phyloP scores from a whole-genome alignment of 2,113 vertebrate species.

The Burhinus bistriatus region DNA sequence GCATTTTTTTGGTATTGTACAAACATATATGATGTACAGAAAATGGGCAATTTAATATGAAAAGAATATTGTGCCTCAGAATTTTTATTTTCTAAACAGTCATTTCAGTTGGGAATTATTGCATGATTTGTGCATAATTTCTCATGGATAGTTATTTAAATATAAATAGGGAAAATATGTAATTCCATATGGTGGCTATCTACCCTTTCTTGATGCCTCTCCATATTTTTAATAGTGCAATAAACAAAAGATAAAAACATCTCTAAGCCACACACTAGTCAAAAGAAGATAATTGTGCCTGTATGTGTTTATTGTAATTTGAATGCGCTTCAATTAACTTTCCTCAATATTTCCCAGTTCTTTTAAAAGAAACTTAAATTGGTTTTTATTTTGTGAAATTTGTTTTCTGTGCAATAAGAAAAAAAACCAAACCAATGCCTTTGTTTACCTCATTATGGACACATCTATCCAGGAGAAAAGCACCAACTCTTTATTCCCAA shows the following conservation, averaged over 20 bases:
- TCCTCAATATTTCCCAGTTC: constrained; percentile 76
- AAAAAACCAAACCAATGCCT: not conserved
- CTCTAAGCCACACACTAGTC: constrained; percentile 72
- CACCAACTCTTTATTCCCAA: constrained; percentile 34
- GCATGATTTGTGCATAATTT: constrained; percentile 79
- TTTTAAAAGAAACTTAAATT: constrained; percentile 79
- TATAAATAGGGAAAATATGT: constrained; percentile 80
- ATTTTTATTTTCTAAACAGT: constrained; percentile 76
- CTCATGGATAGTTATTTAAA: constrained; percentile 80
- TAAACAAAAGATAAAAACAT: constrained; percentile 80
- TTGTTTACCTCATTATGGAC: constrained; percentile 76
- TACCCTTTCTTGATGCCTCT: constrained; percentile 69
- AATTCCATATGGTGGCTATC: constrained; percentile 72
- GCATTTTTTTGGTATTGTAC: constrained; percentile 50
- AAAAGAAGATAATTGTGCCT: constrained; percentile 77
- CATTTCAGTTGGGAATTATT: constrained; percentile 81
- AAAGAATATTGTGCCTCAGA: constrained; percentile 73
- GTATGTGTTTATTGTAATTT: constrained; percentile 75
- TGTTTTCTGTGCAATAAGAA: constrained; percentile 70
- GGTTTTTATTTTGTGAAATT: constrained; percentile 74
- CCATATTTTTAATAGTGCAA: constrained; percentile 74
- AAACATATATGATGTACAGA: constrained; percentile 56
- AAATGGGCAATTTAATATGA: constrained; percentile 82
- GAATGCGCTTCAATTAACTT: constrained; percentile 81
- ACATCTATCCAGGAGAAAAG: constrained; percentile 34